A percentile compares a stretch with the other conserved stretches of the same genome.
Conservation (phyloP, 1,140 invertebrate species). For the Drosophila watanabei region DNA sequence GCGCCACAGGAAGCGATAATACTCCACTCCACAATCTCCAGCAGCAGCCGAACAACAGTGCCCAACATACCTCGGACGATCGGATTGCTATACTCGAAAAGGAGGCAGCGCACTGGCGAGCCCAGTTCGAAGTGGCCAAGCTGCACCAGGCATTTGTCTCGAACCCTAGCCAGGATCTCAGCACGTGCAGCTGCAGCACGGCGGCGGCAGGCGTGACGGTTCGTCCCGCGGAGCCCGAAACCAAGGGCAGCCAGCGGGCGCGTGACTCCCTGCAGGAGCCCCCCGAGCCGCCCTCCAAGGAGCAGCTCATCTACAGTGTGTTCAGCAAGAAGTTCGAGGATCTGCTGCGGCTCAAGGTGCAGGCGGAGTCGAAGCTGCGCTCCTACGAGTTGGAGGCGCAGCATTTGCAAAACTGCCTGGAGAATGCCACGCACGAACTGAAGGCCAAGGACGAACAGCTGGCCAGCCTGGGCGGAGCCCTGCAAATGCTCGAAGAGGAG, state of each 20-base stretch:
- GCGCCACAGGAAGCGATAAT: conserved; percentile 85
- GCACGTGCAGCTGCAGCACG: conserved; percentile 73
- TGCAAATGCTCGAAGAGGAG: conserved; percentile 87
- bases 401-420: conserved; percentile 80
- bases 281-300: conserved; percentile 62
- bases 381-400: conserved; percentile 72
- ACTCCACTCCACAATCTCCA: conserved; percentile 71
- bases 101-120: conserved; percentile 87
- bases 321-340: conserved; percentile 83
- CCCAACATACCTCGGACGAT: conserved; percentile 60
- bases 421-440: conserved; percentile 81
- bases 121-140: conserved; percentile 87
- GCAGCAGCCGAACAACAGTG: conserved; percentile 29
- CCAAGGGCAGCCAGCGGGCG: conserved; percentile 48
- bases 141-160: conserved; percentile 84
- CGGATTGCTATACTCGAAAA: conserved; percentile 86
- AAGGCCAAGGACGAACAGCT: conserved; percentile 86
- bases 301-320: conserved; percentile 76
- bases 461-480: conserved; percentile 86
- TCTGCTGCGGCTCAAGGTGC: conserved; percentile 68
- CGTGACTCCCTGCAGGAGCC: conserved; percentile 67
- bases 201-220: conserved; percentile 75
- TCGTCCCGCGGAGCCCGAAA: conserved; percentile 43
- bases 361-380: conserved; percentile 72
- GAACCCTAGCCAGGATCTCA: conserved; percentile 62